A percentile compares a stretch with the other conserved stretches of the same genome.
phyloP scores from a whole-genome alignment of 2,888 invertebrate species.

The Ormyrus nitidulus region DNA sequence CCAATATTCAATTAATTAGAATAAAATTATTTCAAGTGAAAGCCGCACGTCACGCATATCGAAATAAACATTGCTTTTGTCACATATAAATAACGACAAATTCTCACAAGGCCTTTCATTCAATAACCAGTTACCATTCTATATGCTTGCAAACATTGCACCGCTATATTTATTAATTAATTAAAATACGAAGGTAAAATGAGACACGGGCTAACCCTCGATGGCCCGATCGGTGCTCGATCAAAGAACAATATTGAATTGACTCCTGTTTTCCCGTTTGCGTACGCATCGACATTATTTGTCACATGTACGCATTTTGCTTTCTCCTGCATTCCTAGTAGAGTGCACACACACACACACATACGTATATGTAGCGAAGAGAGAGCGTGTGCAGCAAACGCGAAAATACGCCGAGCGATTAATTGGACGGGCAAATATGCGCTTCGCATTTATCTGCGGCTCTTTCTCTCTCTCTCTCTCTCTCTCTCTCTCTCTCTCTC shows the following conservation, averaged over 20 bases:
- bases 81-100: neutral
- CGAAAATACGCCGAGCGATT: slow-evolving; percentile 51
- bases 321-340: neutral
- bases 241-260: slow-evolving; percentile 34
- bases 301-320: slow-evolving; percentile 16
- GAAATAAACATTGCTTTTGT: slow-evolving; percentile 9
- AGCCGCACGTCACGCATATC: neutral
- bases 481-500: neutral
- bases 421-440: slow-evolving; percentile 43
- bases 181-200: slow-evolving; percentile 15
- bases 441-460: slow-evolving; percentile 32
- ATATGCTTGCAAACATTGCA: neutral
- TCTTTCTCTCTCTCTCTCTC: neutral
- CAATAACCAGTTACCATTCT: neutral
- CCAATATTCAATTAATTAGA: slow-evolving; percentile 33
- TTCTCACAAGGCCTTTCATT: slow-evolving; percentile 15
- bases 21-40: slow-evolving; percentile 16
- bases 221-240: neutral
- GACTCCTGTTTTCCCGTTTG: neutral
- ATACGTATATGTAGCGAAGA: neutral
- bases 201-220: neutral
- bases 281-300: slow-evolving; percentile 1
- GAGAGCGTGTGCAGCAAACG: neutral
- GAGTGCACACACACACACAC: neutral
- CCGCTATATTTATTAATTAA: slow-evolving; percentile 19